Evolutionary conservation across 1,140 invertebrate species (phyloP).

Genomic region (Sinella curviseta): DNA sequence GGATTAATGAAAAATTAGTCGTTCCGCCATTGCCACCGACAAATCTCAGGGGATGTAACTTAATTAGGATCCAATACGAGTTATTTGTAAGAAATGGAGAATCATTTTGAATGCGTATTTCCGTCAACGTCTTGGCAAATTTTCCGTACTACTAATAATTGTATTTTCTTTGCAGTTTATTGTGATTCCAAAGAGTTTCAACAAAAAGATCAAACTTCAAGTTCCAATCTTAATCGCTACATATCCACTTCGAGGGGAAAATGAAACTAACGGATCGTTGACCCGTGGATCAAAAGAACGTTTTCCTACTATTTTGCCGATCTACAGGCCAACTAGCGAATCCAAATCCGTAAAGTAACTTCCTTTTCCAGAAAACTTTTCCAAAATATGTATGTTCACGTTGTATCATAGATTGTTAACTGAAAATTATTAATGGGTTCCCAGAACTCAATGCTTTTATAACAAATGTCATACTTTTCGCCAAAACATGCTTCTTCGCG

Average conservation of each 20-base stretch:
- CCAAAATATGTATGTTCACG: too few species aligned
- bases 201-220: constrained; percentile 88
- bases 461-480: too few species aligned
- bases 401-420: too few species aligned
- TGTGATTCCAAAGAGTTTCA: constrained; percentile 83
- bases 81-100: constrained; percentile 75
- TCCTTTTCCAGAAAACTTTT: not conserved
- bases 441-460: too few species aligned
- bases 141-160: not conserved
- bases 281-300: constrained; percentile 42
- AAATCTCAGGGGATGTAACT: constrained; percentile 89
- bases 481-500: too few species aligned
- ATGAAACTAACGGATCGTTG: constrained; percentile 54
- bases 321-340: constrained; percentile 38
- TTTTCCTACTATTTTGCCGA: constrained; percentile 44
- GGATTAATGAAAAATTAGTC: constrained; percentile 86
- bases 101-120: not conserved
- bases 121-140: not conserved
- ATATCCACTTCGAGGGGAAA: constrained; percentile 73
- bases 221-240: constrained; percentile 89
- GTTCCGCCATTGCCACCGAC: constrained; percentile 93
- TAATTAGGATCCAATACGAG: constrained; percentile 92
- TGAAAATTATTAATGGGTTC: too few species aligned
- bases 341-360: constrained; percentile 26
- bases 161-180: constrained; percentile 70